Evolutionary conservation across 2,888 invertebrate genomes (phyloP).

Genomic region (Cerceris ruficornis): DNA sequence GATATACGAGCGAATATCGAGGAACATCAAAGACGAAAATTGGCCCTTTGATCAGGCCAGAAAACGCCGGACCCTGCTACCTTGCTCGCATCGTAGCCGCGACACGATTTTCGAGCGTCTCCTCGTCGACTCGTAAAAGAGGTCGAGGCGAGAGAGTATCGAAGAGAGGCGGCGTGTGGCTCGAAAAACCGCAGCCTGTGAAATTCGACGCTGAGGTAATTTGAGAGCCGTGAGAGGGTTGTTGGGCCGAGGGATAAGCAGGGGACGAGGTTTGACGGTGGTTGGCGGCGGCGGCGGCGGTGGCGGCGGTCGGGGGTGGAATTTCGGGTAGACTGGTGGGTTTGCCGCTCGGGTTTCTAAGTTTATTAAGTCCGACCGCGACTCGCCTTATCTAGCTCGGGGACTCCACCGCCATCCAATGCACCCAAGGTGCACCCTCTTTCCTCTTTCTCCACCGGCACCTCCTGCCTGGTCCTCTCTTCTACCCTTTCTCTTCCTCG

Average conservation of each 20-base stretch:
- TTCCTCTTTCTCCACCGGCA: constrained; percentile 2
- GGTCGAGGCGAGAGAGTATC: constrained; percentile 45
- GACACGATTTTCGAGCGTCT: constrained; percentile 51
- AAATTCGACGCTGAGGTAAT: constrained; percentile 68
- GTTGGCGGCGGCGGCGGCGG: constrained; percentile 51
- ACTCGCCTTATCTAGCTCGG: constrained; percentile 71
- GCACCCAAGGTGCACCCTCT: constrained; percentile 24
- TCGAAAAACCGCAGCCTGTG: constrained; percentile 65
- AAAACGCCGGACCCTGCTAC: constrained; percentile 12
- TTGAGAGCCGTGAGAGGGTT: constrained; percentile 68
- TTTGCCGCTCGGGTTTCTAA: constrained; percentile 69
- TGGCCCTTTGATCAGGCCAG: constrained; percentile 40
- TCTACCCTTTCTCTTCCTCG: neutral
- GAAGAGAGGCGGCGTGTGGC: constrained; percentile 44
- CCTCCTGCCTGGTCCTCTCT: constrained; percentile 24
- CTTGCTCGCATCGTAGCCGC: constrained; percentile 13
- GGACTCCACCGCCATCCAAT: constrained; percentile 54
- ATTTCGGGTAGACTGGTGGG: constrained; percentile 63
- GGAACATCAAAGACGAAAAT: constrained; percentile 38
- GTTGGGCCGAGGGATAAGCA: constrained; percentile 54
- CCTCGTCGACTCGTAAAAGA: constrained; percentile 43
- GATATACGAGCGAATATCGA: constrained; percentile 10
- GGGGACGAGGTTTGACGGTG: constrained; percentile 50
- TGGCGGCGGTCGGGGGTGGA: constrained; percentile 64
- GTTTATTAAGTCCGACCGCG: constrained; percentile 77